Evolutionary conservation across 2,888 invertebrate genomes (phyloP).

Genomic region (Eupithecia exiguata): DNA sequence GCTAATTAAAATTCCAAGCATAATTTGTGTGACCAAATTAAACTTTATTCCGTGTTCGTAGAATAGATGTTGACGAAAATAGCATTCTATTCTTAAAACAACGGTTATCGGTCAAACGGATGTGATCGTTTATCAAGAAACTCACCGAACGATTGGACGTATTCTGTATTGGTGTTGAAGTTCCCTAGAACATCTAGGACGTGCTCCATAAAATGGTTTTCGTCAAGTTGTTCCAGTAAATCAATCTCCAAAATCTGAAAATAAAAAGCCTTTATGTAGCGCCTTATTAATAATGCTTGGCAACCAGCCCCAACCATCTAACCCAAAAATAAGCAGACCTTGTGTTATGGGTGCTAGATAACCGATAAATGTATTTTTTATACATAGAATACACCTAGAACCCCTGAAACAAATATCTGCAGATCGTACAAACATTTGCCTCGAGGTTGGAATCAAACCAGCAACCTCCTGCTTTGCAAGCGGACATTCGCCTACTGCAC

Average conservation of each 20-base stretch:
- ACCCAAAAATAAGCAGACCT: too few species aligned
- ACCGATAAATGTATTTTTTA: too few species aligned
- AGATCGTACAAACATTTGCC: too few species aligned
- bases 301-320: too few species aligned
- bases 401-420: too few species aligned
- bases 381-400: too few species aligned
- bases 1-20: slow-evolving; percentile 40
- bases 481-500: too few species aligned
- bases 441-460: too few species aligned
- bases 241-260: slow-evolving; percentile 69
- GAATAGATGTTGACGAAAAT: not conserved
- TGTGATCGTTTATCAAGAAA: slow-evolving; percentile 22
- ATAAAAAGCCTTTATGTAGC: slow-evolving; percentile 8
- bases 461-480: too few species aligned
- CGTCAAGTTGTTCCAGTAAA: slow-evolving; percentile 62
- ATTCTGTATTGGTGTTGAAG: slow-evolving; percentile 65
- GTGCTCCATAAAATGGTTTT: slow-evolving; percentile 64
- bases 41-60: not conserved
- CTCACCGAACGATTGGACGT: slow-evolving; percentile 65
- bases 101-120: not conserved
- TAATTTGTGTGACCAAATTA: not conserved
- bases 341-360: too few species aligned
- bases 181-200: slow-evolving; percentile 70
- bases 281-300: not conserved
- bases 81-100: not conserved